Conservation (phyloP, 2,888 invertebrate species). For the Eupithecia tripunctaria region DNA sequence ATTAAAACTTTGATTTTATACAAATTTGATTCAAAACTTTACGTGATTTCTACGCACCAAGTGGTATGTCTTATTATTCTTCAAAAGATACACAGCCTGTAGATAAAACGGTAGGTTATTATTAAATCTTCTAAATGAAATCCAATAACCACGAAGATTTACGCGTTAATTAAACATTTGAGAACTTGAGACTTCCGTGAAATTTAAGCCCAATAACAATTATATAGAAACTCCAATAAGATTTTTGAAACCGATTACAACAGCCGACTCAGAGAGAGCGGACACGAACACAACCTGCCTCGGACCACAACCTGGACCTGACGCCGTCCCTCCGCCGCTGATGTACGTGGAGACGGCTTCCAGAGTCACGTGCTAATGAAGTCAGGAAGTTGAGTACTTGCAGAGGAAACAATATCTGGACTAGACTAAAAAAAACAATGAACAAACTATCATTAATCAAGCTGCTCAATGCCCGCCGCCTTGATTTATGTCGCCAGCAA, state of each 20-base stretch:
- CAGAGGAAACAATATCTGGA: slow-evolving; percentile 37
- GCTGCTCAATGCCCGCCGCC: slow-evolving; percentile 27
- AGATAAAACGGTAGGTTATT: background rate
- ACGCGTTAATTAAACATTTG: background rate
- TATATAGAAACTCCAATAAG: slow-evolving; percentile 27
- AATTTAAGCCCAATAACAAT: slow-evolving; percentile 31
- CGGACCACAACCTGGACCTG: too few relatives aligned
- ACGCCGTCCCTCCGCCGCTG: too few relatives aligned
- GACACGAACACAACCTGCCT: too few relatives aligned
- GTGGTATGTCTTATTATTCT: background rate
- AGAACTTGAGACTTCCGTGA: slow-evolving; percentile 24
- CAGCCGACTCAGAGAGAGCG: slow-evolving; percentile 7
- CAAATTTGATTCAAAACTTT: slow-evolving; percentile 10
- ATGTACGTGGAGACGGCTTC: too few relatives aligned
- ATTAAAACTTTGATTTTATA: slow-evolving; percentile 19
- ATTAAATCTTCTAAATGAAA: slow-evolving; percentile 10
- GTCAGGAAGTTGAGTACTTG: background rate
- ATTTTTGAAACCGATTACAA: slow-evolving; percentile 29
- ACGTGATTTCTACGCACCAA: background rate
- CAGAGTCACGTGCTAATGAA: background rate
- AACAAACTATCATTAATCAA: slow-evolving; percentile 30
- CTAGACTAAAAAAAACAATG: slow-evolving; percentile 42
- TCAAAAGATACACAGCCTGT: slow-evolving; percentile 20
- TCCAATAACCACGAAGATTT: slow-evolving; percentile 20
- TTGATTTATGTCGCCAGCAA: slow-evolving; percentile 27